A percentile compares a stretch with the other conserved stretches of the same genome.
Evolutionary conservation across 2,888 invertebrate species (phyloP).

Genomic region (Caenorhabditis sinica): DNA sequence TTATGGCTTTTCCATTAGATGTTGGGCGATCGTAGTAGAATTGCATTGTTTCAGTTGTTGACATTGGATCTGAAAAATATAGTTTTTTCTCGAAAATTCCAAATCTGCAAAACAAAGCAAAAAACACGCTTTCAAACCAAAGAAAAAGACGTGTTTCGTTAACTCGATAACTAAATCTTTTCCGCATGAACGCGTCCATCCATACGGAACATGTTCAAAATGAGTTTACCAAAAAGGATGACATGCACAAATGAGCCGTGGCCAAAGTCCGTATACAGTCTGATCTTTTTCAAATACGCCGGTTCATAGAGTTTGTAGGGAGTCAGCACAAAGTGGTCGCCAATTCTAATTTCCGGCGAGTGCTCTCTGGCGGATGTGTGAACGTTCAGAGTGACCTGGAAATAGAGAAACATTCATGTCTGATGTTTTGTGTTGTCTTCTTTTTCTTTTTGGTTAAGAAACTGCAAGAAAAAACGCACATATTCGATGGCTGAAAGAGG

Average conservation of each 20-base stretch:
- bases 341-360: constrained; percentile 78
- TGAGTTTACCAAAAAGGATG: constrained; percentile 74
- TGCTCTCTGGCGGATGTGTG: constrained; percentile 78
- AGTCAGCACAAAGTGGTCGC: constrained; percentile 77
- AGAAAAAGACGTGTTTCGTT: constrained; percentile 10
- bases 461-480: constrained; percentile 55
- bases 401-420: constrained; percentile 1
- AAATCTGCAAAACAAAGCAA: not conserved
- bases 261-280: constrained; percentile 74
- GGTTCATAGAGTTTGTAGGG: constrained; percentile 78
- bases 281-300: constrained; percentile 76
- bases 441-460: constrained; percentile 7
- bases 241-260: constrained; percentile 78
- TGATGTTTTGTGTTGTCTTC: not conserved
- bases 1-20: constrained; percentile 72
- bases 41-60: constrained; percentile 77
- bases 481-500: constrained; percentile 78
- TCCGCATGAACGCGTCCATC: constrained; percentile 42
- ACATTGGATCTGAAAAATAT: constrained; percentile 72
- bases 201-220: constrained; percentile 45
- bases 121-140: not conserved
- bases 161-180: constrained; percentile 14
- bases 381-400: constrained; percentile 77
- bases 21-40: constrained; percentile 78
- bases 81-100: not conserved